Conservation (phyloP, 2,797 vertebrate species). For the Oophaga sylvatica region DNA sequence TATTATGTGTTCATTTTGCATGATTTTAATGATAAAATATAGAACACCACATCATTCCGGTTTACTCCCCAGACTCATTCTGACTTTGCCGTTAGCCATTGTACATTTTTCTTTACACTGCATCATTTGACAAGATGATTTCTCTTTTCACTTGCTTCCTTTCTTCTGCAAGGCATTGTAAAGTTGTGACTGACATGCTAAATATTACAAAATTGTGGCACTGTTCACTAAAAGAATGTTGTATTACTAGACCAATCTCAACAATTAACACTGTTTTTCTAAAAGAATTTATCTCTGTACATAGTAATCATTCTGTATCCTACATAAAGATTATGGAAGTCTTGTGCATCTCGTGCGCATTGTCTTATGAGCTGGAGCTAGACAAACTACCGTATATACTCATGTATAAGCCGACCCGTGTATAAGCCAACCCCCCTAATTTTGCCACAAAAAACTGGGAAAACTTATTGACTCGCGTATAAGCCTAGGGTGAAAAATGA, state of each 20-base stretch:
- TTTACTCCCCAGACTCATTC: slow-evolving; percentile 34
- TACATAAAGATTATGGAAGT: background rate
- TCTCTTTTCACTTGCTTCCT: slow-evolving; percentile 49
- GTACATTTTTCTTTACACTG: slow-evolving; percentile 46
- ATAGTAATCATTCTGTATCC: background rate
- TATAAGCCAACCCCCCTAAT: too few species aligned
- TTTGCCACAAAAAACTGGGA: too few species aligned
- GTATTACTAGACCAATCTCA: slow-evolving; percentile 1
- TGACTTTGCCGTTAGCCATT: slow-evolving; percentile 56
- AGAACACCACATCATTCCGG: slow-evolving; percentile 27
- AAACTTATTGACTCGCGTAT: too few species aligned
- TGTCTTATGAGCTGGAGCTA: background rate
- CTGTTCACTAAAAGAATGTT: slow-evolving; percentile 34
- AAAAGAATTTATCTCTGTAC: background rate
- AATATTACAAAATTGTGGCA: slow-evolving; percentile 38
- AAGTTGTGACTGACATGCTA: slow-evolving; percentile 56
- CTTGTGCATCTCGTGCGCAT: too few species aligned
- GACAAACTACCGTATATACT: background rate
- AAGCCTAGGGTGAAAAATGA: too few species aligned
- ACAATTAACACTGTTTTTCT: background rate
- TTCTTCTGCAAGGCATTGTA: slow-evolving; percentile 42
- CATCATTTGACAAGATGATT: slow-evolving; percentile 60
- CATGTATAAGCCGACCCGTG: too few species aligned
- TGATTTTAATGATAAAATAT: slow-evolving; percentile 43
- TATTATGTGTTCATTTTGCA: slow-evolving; percentile 31